These are phyloP conservation scores for Isaurus tuberculatus DNA, from an alignment of 92 coral and sea anemone genomes.

Conservation along the genomic window DNA sequence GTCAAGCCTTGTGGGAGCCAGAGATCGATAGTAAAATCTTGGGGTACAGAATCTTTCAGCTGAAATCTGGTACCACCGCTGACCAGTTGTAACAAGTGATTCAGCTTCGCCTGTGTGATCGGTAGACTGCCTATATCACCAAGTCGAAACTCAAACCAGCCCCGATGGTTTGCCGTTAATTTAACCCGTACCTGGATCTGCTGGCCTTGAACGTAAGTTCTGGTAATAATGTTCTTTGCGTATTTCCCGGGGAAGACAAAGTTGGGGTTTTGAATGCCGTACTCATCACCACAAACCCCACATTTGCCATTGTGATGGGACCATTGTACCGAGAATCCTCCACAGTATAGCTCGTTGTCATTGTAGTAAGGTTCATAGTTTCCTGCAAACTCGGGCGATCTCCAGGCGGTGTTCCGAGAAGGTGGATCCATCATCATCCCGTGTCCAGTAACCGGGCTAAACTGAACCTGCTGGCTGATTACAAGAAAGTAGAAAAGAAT, in stretches of 20 bases:
- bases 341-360: constrained; percentile 78
- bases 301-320: constrained; percentile 69
- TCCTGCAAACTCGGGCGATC: constrained; percentile 37
- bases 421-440: constrained; percentile 72
- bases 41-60: background rate
- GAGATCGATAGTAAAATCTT: constrained; percentile 18
- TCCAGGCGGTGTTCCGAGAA: constrained; percentile 76
- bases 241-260: constrained; percentile 68
- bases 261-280: constrained; percentile 44
- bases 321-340: constrained; percentile 76
- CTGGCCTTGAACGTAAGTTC: constrained; percentile 63
- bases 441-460: constrained; percentile 64
- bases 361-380: constrained; percentile 56
- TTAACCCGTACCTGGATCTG: constrained; percentile 61
- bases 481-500: constrained; percentile 10
- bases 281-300: constrained; percentile 82
- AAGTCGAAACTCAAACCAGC: constrained; percentile 53
- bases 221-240: constrained; percentile 58
- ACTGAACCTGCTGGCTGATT: constrained; percentile 1
- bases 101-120: constrained; percentile 39
- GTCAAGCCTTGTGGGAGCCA: constrained; percentile 42
- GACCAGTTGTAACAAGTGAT: constrained; percentile 31
- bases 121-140: constrained; percentile 40
- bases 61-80: constrained; percentile 33
- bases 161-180: constrained; percentile 47